Evolutionary conservation across 2,113 vertebrate genomes (phyloP).

Genomic region (Pangasianodon hypophthalmus): DNA sequence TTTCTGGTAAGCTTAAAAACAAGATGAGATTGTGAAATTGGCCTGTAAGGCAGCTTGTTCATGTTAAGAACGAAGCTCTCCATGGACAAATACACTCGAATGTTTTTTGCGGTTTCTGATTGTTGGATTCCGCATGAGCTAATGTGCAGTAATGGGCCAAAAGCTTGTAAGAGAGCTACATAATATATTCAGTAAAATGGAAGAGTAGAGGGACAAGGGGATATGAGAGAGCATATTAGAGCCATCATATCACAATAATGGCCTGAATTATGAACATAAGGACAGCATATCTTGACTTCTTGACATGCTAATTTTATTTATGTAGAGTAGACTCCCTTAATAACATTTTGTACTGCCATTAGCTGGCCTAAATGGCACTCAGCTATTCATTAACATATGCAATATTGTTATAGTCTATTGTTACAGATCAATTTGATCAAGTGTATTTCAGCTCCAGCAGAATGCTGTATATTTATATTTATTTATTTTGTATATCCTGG

Average conservation of each 20-base stretch:
- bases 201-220: neutral
- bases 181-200: conserved; percentile 17
- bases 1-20: neutral
- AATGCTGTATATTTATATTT: conserved; percentile 1
- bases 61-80: neutral
- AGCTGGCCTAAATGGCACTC: neutral
- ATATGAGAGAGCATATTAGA: neutral
- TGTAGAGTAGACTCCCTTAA: neutral
- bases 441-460: neutral
- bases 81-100: neutral
- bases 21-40: conserved; percentile 9
- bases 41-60: conserved; percentile 17
- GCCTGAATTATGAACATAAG: neutral
- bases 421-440: neutral
- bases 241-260: conserved; percentile 4
- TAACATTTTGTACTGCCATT: neutral
- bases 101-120: conserved; percentile 4
- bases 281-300: neutral
- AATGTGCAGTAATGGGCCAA: conserved; percentile 25
- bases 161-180: conserved; percentile 1
- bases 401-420: neutral
- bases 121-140: conserved; percentile 25
- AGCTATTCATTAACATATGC: neutral
- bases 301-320: neutral
- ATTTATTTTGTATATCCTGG: neutral